Conservation (phyloP, 2,888 invertebrate species). For the Harpagoxenus sublaevis region DNA sequence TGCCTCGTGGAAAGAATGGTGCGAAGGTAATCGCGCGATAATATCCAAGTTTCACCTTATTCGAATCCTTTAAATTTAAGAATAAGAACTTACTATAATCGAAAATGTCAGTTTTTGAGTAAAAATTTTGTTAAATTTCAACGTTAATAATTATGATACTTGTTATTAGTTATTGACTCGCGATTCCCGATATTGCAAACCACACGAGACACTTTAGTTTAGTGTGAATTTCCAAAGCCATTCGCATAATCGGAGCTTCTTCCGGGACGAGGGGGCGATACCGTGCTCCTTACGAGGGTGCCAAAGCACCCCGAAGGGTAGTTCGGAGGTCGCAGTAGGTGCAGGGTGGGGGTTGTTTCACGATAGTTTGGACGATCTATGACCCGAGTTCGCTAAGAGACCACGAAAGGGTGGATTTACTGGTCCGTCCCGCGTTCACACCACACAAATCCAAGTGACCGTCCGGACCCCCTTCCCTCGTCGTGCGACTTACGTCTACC, state of each 20-base stretch:
- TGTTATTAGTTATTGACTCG: constrained; percentile 10
- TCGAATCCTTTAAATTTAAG: constrained; percentile 13
- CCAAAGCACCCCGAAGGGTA: constrained; percentile 76
- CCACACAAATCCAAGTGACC: constrained; percentile 86
- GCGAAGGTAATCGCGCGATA: constrained; percentile 19
- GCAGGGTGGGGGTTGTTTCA: constrained; percentile 80
- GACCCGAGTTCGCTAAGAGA: constrained; percentile 85
- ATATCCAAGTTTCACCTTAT: neutral
- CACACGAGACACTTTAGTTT: constrained; percentile 41
- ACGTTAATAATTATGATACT: neutral
- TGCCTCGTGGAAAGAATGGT: constrained; percentile 12
- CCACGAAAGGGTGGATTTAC: constrained; percentile 86
- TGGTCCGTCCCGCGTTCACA: constrained; percentile 85
- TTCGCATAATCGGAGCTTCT: constrained; percentile 79
- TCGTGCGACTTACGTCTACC: constrained; percentile 82
- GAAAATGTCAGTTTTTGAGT: neutral
- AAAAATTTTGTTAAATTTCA: neutral
- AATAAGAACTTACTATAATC: neutral
- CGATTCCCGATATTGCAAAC: neutral
- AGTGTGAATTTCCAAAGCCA: constrained; percentile 75
- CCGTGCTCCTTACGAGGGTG: constrained; percentile 75
- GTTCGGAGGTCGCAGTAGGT: constrained; percentile 68
- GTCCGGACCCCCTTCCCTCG: constrained; percentile 74
- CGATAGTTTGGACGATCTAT: constrained; percentile 85
- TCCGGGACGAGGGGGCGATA: constrained; percentile 68